phyloP scores from a whole-genome alignment of 2,888 invertebrate species.

The Tyria jacobaeae region DNA sequence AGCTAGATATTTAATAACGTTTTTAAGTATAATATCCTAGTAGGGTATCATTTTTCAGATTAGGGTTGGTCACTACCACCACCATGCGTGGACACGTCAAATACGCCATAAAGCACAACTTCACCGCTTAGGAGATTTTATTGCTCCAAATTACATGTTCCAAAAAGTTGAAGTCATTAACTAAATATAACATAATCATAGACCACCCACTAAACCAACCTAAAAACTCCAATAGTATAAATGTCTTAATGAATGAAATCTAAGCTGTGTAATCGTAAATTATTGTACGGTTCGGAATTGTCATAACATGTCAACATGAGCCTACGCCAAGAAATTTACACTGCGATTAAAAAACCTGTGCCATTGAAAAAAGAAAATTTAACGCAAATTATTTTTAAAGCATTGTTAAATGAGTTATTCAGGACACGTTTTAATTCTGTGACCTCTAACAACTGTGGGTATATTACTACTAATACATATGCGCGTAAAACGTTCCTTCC shows the following conservation, averaged over 20 bases:
- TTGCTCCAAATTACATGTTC: slow-evolving; percentile 69
- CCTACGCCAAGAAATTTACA: slow-evolving; percentile 35
- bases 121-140: slow-evolving; percentile 53
- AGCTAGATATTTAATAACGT: no score
- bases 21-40: no score
- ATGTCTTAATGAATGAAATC: slow-evolving; percentile 50
- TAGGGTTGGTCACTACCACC: slow-evolving; percentile 34
- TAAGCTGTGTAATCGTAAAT: slow-evolving; percentile 43
- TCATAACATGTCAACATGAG: slow-evolving; percentile 46
- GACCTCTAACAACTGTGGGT: slow-evolving; percentile 4
- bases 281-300: slow-evolving; percentile 46
- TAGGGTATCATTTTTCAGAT: slow-evolving; percentile 17
- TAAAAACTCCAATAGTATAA: slow-evolving; percentile 47
- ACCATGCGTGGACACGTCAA: slow-evolving; percentile 48
- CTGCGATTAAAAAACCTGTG: slow-evolving; percentile 28
- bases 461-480: neutral
- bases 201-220: slow-evolving; percentile 39
- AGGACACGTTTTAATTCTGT: slow-evolving; percentile 20
- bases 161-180: slow-evolving; percentile 62
- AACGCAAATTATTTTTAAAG: slow-evolving; percentile 31
- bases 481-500: neutral
- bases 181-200: slow-evolving; percentile 46
- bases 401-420: slow-evolving; percentile 24
- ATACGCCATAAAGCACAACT: slow-evolving; percentile 43
- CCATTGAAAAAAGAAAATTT: slow-evolving; percentile 22